Evolutionary conservation across 2,888 invertebrate genomes (phyloP), one percentile per base, ranked within the genome.

Genomic region (Deilephila porcellus): DNA sequence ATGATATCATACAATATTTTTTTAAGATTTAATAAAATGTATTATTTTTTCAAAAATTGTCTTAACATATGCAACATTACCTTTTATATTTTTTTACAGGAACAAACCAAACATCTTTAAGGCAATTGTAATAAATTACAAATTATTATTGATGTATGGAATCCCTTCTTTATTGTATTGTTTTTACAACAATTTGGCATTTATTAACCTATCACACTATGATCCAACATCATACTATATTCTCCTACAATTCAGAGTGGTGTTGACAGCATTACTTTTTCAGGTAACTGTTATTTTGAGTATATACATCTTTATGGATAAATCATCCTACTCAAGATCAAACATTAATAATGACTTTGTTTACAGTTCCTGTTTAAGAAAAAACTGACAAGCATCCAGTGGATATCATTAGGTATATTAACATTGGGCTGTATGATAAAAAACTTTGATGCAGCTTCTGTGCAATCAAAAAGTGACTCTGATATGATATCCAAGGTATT

Each of bases 151-250:
- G 73, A 88, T 98, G 64, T 99, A 99, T 88, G 97, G 98, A 91
- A 96, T 99, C 78, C 99, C 99, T 62, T 97, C 99, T 0, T 95
- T 98, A 83, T 92, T 99, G 73, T 99, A 99, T 88, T 99, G 98
- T 84, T 95, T 99, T 72, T 99, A 99, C 95, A 99, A 99, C 88
- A 99, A 99, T 93, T 95, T 99, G 84, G 96, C 98, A 52, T 99
- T 98, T 92, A 95, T 98, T 72, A 99, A 99, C 94, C 95, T 99
- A 82, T 97, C 98, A 17, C 96, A 96, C 73, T 99, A 98, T 92
- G 99, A 99, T 90, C 99, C 99, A 0, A 99, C 99, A 0, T 98
- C 99, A 0, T 99, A 99, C 88, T 98, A 97, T 89, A 95, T 99
- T 74, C 91, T 99, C 63, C 94, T 99, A 8, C 99, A 99, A 89